Conservation (phyloP, 2,113 vertebrate species). For the Phrynosoma platyrhinos region DNA sequence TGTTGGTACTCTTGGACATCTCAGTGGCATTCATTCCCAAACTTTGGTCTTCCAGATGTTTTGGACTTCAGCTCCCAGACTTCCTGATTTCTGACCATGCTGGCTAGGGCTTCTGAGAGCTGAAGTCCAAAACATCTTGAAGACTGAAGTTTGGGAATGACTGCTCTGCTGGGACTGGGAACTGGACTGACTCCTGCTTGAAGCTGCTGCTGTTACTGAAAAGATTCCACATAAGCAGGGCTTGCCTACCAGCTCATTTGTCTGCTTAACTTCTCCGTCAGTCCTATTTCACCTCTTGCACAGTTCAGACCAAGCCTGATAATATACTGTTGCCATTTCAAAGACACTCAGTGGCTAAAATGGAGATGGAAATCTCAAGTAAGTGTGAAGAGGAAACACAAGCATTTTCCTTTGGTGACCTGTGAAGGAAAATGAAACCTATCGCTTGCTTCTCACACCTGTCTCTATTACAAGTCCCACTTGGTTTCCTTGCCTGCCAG, state of each 20-base stretch:
- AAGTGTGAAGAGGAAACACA: background rate
- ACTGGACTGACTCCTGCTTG: background rate
- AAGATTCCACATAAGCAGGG: background rate
- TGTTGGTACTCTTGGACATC: too few relatives aligned
- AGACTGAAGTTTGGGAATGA: too few relatives aligned
- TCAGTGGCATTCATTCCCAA: too few relatives aligned
- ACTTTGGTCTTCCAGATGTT: too few relatives aligned
- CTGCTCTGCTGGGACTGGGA: too few relatives aligned
- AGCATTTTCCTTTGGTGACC: background rate
- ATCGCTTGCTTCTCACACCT: background rate
- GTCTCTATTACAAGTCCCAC: background rate
- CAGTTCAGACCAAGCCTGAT: background rate
- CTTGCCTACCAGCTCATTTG: background rate
- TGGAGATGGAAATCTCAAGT: background rate
- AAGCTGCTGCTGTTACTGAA: background rate
- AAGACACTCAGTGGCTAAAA: background rate
- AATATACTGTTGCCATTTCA: background rate
- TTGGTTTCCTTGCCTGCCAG: slow-evolving; percentile 7
- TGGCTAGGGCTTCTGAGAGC: too few relatives aligned
- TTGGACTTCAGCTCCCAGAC: too few relatives aligned
- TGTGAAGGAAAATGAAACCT: slow-evolving; percentile 14
- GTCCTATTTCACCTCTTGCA: background rate
- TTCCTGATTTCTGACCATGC: too few relatives aligned
- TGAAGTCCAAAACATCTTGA: too few relatives aligned
- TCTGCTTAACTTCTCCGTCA: background rate